Evolutionary conservation across 2,888 invertebrate species (phyloP), one percentile per base, ranked within the genome.

Genomic region (Rhimphoctona megacephalus): DNA sequence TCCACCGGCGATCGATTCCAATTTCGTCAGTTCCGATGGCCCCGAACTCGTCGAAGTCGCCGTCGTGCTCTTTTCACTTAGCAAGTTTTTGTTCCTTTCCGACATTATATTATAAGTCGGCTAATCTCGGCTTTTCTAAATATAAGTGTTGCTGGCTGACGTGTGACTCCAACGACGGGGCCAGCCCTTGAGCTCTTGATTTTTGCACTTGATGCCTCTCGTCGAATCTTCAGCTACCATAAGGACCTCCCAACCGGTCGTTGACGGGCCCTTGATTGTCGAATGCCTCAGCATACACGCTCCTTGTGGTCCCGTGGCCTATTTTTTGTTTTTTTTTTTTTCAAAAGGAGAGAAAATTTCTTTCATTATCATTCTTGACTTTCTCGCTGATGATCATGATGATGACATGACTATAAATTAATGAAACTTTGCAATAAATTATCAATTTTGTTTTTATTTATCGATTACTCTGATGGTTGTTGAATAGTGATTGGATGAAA

Each of bases 151-250:
- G 78, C 89, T 91, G 66, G 88, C 89, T 83, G 92, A 92, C 76
- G 79, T 85, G 88, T 93, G 92, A 89, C 89, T 92, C 93, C 93
- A 94, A 89, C 93, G 93, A 70, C 93, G 93, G 85, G 93, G 93
- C 93, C 93, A 94, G 88, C 93, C 93, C 89, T 93, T 94, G 84
- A 94, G 89, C 89, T 92, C 92, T 89, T 92, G 91, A 87, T 93
- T 93, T 92, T 92, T 92, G 90, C 89, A 91, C 88, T 91, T 90
- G 69, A 90, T 88, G 85, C 87, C 88, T 81, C 90, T 85, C 85
- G 87, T 70, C 76, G 83, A 81, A 73, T 90, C 89, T 88, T 91
- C 93, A 91, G 90, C 91, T 93, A 93, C 92, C 93, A 94, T 94
- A 94, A 92, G 93, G 93, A 93, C 90, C 89, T 89, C 84, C 88